A percentile compares a stretch with the other conserved stretches of the same genome.
phyloP scores from a whole-genome alignment of 2,888 invertebrate genomes.

The Yponomeuta cagnagella region DNA sequence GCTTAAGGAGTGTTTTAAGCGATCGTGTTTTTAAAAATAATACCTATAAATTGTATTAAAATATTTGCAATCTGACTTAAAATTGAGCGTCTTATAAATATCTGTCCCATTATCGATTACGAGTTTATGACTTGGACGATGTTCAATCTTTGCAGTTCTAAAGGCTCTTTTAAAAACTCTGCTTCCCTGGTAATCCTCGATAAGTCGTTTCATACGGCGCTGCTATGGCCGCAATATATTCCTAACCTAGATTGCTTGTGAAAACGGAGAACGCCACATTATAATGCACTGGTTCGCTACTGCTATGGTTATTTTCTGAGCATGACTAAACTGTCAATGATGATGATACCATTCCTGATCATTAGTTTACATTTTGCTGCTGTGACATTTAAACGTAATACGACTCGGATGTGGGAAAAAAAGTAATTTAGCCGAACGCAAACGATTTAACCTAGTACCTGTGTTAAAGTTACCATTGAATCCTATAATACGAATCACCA shows the following conservation, averaged over 20 bases:
- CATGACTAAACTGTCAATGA: not conserved
- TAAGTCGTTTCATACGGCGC: not conserved
- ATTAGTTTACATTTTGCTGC: not conserved
- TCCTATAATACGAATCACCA: not conserved
- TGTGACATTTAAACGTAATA: not conserved
- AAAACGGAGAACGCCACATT: not conserved
- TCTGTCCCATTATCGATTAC: not conserved
- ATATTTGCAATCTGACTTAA: not conserved
- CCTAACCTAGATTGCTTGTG: not conserved
- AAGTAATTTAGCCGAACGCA: not conserved
- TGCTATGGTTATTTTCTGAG: not conserved
- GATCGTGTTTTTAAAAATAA: too few relatives aligned
- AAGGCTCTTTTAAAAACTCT: slow-evolving; percentile 7
- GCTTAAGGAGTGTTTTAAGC: too few relatives aligned
- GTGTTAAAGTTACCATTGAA: not conserved
- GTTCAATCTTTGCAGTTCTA: slow-evolving; percentile 11
- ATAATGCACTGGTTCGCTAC: not conserved
- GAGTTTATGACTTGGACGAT: not conserved
- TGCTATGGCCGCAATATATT: not conserved
- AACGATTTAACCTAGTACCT: not conserved
- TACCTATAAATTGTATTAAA: too few relatives aligned
- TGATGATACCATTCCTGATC: not conserved
- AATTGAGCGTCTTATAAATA: not conserved
- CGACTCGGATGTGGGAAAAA: slow-evolving; percentile 2
- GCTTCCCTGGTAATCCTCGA: slow-evolving; percentile 2